These are phyloP conservation scores for Poecile montanus DNA, from an alignment of 2,797 vertebrate genomes.

Conservation along the genomic window DNA sequence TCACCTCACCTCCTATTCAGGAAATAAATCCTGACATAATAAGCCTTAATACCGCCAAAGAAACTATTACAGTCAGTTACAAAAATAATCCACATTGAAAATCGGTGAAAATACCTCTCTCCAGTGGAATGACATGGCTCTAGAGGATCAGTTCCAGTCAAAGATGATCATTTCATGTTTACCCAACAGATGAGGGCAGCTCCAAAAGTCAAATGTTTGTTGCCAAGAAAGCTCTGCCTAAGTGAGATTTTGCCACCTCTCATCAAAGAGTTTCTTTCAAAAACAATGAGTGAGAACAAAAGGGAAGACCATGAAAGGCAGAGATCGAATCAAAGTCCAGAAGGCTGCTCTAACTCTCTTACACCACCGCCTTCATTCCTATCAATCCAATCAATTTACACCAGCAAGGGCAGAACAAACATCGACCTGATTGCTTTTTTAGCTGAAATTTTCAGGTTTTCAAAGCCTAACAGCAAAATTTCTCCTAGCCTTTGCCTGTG, in stretches of 20 bases:
- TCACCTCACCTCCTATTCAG: neutral
- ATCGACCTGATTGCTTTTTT: neutral
- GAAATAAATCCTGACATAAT: slow-evolving; percentile 67
- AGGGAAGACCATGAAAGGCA: neutral
- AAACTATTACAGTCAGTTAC: slow-evolving; percentile 62
- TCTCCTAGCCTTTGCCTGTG: neutral
- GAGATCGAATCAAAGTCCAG: slow-evolving; percentile 17
- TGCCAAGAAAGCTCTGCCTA: neutral
- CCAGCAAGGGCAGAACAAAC: neutral
- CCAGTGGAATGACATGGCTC: slow-evolving; percentile 17
- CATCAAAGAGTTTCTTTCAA: neutral
- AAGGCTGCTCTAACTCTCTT: neutral
- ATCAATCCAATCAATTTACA: neutral
- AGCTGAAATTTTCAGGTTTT: neutral
- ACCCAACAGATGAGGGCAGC: slow-evolving; percentile 26
- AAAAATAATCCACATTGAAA: slow-evolving; percentile 58
- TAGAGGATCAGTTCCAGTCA: slow-evolving; percentile 56
- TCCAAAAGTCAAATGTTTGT: neutral
- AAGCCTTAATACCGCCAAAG: slow-evolving; percentile 51
- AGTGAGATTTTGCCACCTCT: neutral
- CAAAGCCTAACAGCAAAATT: neutral
- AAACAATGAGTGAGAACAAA: neutral
- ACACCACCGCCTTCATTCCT: neutral
- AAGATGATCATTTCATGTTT: neutral
- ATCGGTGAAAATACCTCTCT: slow-evolving; percentile 37